phyloP scores from a whole-genome alignment of 2,797 vertebrate genomes.

The Pangasius sanitwongsei region DNA sequence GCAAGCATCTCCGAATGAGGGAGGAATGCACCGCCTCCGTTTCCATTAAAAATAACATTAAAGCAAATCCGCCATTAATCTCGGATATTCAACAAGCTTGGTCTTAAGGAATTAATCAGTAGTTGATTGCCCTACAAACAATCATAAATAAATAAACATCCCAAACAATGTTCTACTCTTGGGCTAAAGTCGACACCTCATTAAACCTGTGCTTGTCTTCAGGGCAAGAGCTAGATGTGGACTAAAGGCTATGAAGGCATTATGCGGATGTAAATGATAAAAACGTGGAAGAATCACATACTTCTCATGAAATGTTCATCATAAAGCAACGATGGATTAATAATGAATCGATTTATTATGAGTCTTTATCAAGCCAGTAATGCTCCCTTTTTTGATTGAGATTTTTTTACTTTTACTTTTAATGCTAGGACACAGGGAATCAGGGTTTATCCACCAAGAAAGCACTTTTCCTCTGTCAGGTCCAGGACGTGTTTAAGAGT shows the following conservation, averaged over 20 bases:
- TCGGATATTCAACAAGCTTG: constrained; percentile 86
- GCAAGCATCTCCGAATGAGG: constrained; percentile 51
- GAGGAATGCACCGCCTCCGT: constrained; percentile 51
- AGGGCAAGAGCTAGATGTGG: constrained; percentile 31
- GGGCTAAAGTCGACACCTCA: constrained; percentile 82
- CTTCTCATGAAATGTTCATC: constrained; percentile 9
- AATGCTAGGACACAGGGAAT: not conserved
- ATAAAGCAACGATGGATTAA: not conserved
- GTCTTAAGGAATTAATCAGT: constrained; percentile 84
- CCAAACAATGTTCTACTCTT: constrained; percentile 82
- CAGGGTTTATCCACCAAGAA: constrained; percentile 6
- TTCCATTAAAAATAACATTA: constrained; percentile 76
- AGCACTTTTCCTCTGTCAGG: not conserved
- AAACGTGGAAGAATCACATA: constrained; percentile 3
- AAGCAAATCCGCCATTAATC: constrained; percentile 83
- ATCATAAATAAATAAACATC: constrained; percentile 90
- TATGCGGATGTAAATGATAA: constrained; percentile 22
- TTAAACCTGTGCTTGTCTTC: constrained; percentile 61
- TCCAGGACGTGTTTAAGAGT: not conserved
- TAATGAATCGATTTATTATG: not conserved
- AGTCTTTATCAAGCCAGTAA: not conserved
- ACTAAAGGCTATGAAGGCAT: constrained; percentile 38
- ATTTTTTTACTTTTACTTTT: not conserved
- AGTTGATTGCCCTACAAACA: constrained; percentile 84
- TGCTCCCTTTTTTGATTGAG: not conserved